Conservation (phyloP, 2,113 vertebrate species). For the Vimba vimba region DNA sequence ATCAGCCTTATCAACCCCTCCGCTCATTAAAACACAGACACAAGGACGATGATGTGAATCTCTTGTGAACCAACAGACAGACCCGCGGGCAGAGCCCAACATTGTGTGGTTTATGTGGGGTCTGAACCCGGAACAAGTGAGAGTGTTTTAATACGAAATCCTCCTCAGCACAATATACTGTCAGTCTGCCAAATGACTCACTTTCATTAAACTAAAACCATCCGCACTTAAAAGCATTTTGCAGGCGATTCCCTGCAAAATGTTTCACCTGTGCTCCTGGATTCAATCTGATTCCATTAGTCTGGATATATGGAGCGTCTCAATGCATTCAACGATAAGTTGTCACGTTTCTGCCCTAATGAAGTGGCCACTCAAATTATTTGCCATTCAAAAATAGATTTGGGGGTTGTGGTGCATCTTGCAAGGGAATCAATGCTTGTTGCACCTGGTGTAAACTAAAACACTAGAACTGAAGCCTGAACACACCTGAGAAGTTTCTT, state of each 20-base stretch:
- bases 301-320: constrained; percentile 41
- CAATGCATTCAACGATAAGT: constrained; percentile 39
- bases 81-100: background rate
- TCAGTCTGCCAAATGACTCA: constrained; percentile 49
- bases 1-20: constrained; percentile 42
- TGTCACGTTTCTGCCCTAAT: constrained; percentile 41
- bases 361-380: constrained; percentile 48
- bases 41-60: constrained; percentile 13
- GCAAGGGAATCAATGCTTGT: background rate
- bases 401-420: background rate
- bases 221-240: constrained; percentile 40
- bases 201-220: constrained; percentile 55
- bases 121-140: constrained; percentile 43
- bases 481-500: too few relatives aligned
- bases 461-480: too few relatives aligned
- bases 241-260: background rate
- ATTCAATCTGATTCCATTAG: constrained; percentile 55
- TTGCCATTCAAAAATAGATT: constrained; percentile 33
- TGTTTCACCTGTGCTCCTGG: constrained; percentile 40
- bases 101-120: constrained; percentile 38
- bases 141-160: constrained; percentile 45
- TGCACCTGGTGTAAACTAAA: background rate
- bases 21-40: constrained; percentile 50
- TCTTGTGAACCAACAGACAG: background rate
- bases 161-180: constrained; percentile 47